phyloP scores from a whole-genome alignment of 2,888 invertebrate genomes.

The Xestia ashworthii region DNA sequence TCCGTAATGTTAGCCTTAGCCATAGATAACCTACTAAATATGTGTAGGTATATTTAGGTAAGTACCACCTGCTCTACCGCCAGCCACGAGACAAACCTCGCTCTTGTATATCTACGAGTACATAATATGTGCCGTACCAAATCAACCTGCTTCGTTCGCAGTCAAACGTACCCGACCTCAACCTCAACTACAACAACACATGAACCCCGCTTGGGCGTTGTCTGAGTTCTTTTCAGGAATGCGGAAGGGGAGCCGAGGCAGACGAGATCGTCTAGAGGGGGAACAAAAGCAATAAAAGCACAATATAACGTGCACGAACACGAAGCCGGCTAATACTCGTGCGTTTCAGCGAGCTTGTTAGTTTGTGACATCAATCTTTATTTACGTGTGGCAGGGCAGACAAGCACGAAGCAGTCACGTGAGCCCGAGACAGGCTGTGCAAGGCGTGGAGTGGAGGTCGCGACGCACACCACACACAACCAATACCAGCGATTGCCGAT shows the following conservation, averaged over 20 bases:
- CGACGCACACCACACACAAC: constrained; percentile 16
- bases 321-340: constrained; percentile 21
- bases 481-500: constrained; percentile 26
- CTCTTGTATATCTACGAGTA: too few relatives aligned
- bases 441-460: constrained; percentile 68
- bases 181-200: neutral
- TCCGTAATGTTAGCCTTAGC: too few relatives aligned
- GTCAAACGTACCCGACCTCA: neutral
- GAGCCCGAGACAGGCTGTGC: constrained; percentile 71
- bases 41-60: too few relatives aligned
- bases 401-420: constrained; percentile 40
- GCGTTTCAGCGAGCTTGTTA: constrained; percentile 40
- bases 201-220: neutral
- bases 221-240: constrained; percentile 35
- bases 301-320: constrained; percentile 25
- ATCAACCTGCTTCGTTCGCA: neutral
- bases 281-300: constrained; percentile 33
- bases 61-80: too few relatives aligned
- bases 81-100: too few relatives aligned
- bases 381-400: constrained; percentile 36
- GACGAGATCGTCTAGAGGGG: constrained; percentile 15
- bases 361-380: constrained; percentile 48
- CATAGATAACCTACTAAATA: too few relatives aligned
- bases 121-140: neutral
- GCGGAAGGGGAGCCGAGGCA: constrained; percentile 24